Conservation (phyloP, 2,797 vertebrate species). For the Aselliscus stoliczkanus region DNA sequence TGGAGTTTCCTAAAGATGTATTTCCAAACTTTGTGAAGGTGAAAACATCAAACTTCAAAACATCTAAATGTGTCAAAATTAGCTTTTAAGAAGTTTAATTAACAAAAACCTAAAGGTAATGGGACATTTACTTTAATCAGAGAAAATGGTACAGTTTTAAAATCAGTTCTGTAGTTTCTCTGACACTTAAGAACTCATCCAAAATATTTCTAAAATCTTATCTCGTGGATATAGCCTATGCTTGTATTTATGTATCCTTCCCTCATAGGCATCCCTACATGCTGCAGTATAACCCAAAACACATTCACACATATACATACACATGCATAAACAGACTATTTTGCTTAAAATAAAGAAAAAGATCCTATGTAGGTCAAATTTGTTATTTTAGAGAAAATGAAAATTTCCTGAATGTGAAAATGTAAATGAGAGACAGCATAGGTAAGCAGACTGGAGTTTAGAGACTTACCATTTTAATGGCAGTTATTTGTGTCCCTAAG, state of each 20-base stretch:
- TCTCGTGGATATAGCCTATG: neutral
- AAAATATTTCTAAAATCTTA: neutral
- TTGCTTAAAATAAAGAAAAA: constrained; percentile 27
- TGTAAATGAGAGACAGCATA: constrained; percentile 5
- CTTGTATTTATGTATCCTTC: neutral
- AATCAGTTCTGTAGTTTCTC: neutral
- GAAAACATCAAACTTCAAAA: constrained; percentile 25
- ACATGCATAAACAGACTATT: neutral
- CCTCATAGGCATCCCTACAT: rapidly evolving
- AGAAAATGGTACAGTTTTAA: constrained; percentile 1
- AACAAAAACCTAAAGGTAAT: constrained; percentile 18
- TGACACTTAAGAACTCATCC: neutral
- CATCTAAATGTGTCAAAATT: neutral
- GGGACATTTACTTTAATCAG: constrained; percentile 31
- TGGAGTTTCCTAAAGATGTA: neutral
- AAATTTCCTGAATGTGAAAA: constrained; percentile 14
- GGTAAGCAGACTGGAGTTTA: neutral
- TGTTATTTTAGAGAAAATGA: neutral
- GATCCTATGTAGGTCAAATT: constrained; percentile 8
- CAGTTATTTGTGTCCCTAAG: neutral
- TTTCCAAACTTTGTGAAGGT: neutral
- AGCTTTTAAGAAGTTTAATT: constrained; percentile 12
- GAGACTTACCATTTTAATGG: neutral
- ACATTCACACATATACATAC: neutral
- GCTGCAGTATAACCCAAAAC: neutral